Base-by-base conservation (phyloP, 2,797 vertebrate genomes). In the Clarias pachynema region DNA sequence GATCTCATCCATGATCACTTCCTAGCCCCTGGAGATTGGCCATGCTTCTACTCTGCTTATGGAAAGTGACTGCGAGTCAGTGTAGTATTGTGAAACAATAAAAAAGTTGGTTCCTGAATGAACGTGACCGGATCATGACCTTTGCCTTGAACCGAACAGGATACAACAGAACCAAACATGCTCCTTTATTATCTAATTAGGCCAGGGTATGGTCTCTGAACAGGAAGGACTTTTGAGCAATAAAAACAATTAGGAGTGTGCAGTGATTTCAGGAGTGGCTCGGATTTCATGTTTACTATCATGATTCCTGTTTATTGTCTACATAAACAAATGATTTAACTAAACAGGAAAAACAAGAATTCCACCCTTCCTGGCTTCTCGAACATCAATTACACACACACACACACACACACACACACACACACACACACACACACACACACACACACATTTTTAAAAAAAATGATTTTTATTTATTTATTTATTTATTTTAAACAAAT, bases 161-260 rank as follows among this genome's bases (percentile, higher is more conserved):
- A 93, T 94, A 92, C 92, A 91, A 91, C 92, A 92, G 92, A 93
- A 90, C 94, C 93, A 89, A 89, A 89, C 85, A 88, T 85, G 86
- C 78, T 89, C 81, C 89, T 92, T 74, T 91, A 85, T 90, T 93
- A 92, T 95, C 93, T 95, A 93, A 94, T 95, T 93, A 91, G 86
- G 89, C 86, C 81, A n/a, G 87, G 86, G 85, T 90, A 88, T 90
- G 92, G 94, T 92, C 84, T 87, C 83, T 88, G 89, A 65, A 87
- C 68, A 89, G 87, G 91, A 91, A 93, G 90, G 92, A 84, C 93
- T 87, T 85, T 83, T 85, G 86, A 92, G 89, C 87, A 86, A 90
- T 91, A 91, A 91, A 92, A 95, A 95, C 90, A 94, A 93, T 93
- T 89, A 90, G 88, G 86, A 89, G 88, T 89, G 85, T 89, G 89